Conservation (phyloP, 2,797 vertebrate genomes). For the Momotus momota region DNA sequence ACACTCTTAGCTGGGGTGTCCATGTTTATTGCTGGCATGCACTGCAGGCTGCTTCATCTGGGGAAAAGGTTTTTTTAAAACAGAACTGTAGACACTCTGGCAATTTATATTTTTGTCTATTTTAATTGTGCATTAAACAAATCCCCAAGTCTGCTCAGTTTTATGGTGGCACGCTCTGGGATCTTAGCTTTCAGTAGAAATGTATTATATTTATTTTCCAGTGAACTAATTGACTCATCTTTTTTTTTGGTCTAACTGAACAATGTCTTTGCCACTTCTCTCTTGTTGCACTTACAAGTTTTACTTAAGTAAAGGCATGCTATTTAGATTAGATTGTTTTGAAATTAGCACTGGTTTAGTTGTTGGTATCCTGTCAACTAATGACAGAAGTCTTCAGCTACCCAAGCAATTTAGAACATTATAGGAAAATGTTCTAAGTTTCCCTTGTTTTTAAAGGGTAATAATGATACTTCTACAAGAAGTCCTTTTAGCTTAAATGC, state of each 20-base stretch:
- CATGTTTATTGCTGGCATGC: neutral
- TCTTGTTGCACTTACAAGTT: neutral
- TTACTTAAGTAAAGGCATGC: neutral
- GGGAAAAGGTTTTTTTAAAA: neutral
- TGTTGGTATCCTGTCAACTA: neutral
- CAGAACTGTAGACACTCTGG: neutral
- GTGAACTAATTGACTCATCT: neutral
- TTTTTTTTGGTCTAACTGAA: neutral
- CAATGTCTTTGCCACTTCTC: neutral
- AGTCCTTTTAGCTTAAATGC: neutral
- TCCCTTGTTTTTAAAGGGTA: neutral
- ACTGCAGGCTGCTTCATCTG: rapidly evolving
- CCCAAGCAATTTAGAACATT: neutral
- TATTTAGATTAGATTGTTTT: neutral
- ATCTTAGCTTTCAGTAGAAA: neutral
- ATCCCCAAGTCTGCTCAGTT: neutral
- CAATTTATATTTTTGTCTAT: neutral
- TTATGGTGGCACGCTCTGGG: neutral
- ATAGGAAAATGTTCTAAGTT: neutral
- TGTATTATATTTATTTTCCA: neutral
- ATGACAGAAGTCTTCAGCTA: neutral
- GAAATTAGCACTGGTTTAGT: neutral
- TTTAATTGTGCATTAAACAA: neutral
- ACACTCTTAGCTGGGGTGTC: neutral
- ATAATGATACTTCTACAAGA: neutral